Conservation (phyloP, 2,113 vertebrate genomes). For the Daubentonia madagascariensis region DNA sequence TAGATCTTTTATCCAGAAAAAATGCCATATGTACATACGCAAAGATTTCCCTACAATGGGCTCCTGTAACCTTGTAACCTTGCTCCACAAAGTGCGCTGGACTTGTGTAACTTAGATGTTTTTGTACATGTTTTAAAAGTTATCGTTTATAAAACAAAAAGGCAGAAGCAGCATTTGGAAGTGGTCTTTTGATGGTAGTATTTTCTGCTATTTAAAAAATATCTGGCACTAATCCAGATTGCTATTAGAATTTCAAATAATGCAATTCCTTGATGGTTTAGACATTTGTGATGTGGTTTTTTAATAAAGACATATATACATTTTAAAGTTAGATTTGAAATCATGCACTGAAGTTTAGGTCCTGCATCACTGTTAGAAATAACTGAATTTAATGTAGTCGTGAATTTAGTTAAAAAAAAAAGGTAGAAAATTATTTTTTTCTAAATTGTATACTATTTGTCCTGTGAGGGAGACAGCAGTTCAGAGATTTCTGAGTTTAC, state of each 20-base stretch:
- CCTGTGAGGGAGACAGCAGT: slow-evolving; percentile 46
- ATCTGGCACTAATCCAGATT: background rate
- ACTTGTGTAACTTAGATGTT: background rate
- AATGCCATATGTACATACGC: background rate
- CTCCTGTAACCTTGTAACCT: background rate
- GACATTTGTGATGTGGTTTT: background rate
- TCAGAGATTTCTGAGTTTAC: slow-evolving; percentile 63
- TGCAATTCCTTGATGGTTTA: background rate
- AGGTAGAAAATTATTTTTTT: slow-evolving; percentile 40
- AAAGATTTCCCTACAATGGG: background rate
- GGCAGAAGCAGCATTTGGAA: slow-evolving; percentile 37
- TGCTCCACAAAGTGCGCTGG: background rate
- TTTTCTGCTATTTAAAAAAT: background rate
- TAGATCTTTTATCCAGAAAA: background rate
- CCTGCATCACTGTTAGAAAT: background rate
- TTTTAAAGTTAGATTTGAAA: slow-evolving; percentile 23
- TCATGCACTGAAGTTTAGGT: background rate
- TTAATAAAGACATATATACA: background rate
- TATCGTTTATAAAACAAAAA: slow-evolving; percentile 1
- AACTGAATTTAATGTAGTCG: background rate
- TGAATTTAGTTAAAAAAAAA: slow-evolving; percentile 25
- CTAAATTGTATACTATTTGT: slow-evolving; percentile 23
- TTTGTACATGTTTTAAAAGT: slow-evolving; percentile 14
- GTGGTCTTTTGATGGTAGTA: background rate
- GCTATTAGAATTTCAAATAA: slow-evolving; percentile 42